Base-by-base conservation (phyloP, 1,140 invertebrate species). In the Pseudobourletiella spinata region DNA sequence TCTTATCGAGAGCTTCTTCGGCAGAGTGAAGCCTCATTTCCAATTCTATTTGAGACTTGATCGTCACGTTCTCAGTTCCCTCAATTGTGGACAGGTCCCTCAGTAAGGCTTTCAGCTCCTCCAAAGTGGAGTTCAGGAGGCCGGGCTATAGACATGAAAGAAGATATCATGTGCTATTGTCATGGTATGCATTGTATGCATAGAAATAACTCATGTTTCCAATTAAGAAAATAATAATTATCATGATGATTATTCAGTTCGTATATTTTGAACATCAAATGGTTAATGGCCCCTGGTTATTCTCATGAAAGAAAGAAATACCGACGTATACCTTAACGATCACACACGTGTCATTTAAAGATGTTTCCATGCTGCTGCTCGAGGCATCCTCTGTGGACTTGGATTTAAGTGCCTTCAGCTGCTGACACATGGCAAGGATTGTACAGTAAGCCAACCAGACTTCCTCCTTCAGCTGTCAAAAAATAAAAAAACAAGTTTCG, bases 1-100 rank as follows among this genome's bases (percentile, higher is more conserved):
- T 81, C 57, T 86, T 82, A 30, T 89, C 88, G 29, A 90, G 76
- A 52, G 64, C 76, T 74, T 72, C 82, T 62, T 75, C 79, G 68
- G 68, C 78, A 70, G 66, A 75, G 74, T 73, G 81, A 63, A 72
- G 76, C 70, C 76, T 78, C 52, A 73, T 74, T 71, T 71, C 79
- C 70, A 71, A 75, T 58, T 76, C 74, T 14, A 89, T 76, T 32
- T 86, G 66, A 4, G 70, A 62, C 55, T 67, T 72, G 14, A 61
- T 54, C 46, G 39, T 55, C 35, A 50, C 58, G 44, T 25, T 58
- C 54, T 60, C 71, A 83, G 82, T 55, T 76, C 71, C 81, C 77
- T 74, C 83, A 79, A 73, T 18, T 61, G 70, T 46, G 60, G 68
- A 71, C 2, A 73, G 73, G 43, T 74, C 73, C 57, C 74, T 66